These are phyloP conservation scores for Alauda arvensis DNA, from an alignment of 2,797 vertebrate genomes.

Conservation along the genomic window DNA sequence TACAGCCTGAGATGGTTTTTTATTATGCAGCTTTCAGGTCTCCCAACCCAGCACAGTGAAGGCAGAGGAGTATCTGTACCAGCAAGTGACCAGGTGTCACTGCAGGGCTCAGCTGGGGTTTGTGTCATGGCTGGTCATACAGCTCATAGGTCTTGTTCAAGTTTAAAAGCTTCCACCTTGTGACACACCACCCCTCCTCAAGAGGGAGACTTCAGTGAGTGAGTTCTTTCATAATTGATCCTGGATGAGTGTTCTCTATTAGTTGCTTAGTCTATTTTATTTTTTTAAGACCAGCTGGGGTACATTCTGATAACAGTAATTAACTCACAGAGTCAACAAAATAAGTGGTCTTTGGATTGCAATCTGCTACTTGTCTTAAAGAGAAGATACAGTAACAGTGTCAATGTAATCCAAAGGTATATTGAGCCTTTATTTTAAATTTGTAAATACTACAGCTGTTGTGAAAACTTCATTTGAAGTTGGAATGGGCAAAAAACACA, in stretches of 20 bases:
- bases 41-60: not conserved
- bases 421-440: constrained; percentile 31
- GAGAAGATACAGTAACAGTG: not conserved
- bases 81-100: not conserved
- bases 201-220: not conserved
- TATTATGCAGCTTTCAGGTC: not conserved
- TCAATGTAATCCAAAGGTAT: constrained; percentile 7
- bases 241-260: not conserved
- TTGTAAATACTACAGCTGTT: constrained; percentile 67
- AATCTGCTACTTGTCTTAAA: not conserved
- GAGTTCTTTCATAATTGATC: not conserved
- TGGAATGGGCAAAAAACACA: constrained; percentile 36
- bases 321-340: not conserved
- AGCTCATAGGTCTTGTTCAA: not conserved
- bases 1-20: not conserved
- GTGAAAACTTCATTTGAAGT: constrained; percentile 60
- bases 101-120: not conserved
- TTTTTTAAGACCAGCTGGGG: not conserved
- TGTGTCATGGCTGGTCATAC: not conserved
- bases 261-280: not conserved
- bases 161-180: not conserved
- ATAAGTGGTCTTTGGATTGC: not conserved
- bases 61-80: not conserved
- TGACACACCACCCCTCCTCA: not conserved
- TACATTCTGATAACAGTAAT: not conserved